phyloP scores from a whole-genome alignment of 1,140 invertebrate species.

The Brachionus angularis region DNA sequence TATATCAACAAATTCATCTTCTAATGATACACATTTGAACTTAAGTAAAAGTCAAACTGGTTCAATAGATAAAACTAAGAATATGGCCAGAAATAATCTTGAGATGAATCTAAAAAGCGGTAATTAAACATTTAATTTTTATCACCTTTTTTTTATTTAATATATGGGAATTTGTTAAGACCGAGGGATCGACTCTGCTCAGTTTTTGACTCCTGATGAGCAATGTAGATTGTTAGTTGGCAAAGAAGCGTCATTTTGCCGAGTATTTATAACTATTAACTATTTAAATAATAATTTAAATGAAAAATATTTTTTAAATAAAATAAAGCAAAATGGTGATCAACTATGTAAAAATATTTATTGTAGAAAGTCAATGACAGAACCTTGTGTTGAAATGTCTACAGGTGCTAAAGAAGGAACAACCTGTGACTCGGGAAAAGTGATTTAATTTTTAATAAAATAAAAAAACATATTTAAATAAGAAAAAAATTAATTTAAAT shows the following conservation, averaged over 20 bases:
- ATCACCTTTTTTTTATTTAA: no score
- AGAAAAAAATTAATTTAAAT: conserved; percentile 6
- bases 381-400: neutral
- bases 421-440: conserved; percentile 15
- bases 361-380: neutral
- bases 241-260: conserved; percentile 21
- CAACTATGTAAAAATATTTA: neutral
- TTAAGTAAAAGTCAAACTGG: no score
- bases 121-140: no score
- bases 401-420: neutral
- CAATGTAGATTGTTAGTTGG: conserved; percentile 20
- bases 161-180: no score
- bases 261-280: neutral
- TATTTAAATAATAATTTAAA: neutral
- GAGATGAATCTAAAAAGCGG: no score
- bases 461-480: neutral
- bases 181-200: neutral
- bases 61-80: no score
- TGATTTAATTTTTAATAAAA: no score
- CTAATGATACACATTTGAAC: no score
- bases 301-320: neutral
- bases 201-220: conserved; percentile 18
- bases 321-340: no score
- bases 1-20: no score
- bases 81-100: no score